Base-by-base conservation (phyloP, 2,797 vertebrate genomes). In the Centropyge bicolor region DNA sequence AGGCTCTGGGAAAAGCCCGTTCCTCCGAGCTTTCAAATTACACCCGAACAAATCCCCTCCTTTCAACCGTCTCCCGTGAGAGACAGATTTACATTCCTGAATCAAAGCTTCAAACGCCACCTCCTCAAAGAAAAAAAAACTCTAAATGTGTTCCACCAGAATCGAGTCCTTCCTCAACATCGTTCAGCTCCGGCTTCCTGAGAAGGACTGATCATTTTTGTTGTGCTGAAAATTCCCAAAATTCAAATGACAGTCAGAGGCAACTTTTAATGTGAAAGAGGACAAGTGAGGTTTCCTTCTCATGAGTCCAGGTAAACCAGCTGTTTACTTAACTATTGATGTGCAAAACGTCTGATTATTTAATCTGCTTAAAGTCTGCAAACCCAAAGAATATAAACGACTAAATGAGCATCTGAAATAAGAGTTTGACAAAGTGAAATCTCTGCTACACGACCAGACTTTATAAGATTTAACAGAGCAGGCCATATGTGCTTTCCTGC, bases 91-190 rank as follows among this genome's bases (percentile, higher is more conserved):
- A 79, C 80, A 76, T 85, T 76, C 74, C 57, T 55, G 54, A 66
- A 82, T 78, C 72, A 70, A 81, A 79, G 55, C 76, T 70, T 82
- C 49, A 76, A 80, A 84, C 59, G 61, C 67, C 80, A 80, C 76
- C 62, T 65, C 24, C 57, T 64, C 61, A 43, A 61, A 57, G 36
- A 70, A 59, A 70, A n/a, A 27, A 6, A 70, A 49, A 5, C 48
- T 68, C 41, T 48, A 48, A 81, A 51, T 41, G 52, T 65, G 41
- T 66, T 10, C 55, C 51, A 65, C 5, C n/a, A 63, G 40, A 81
- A 70, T 81, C 70, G 54, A 70, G 68, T 43, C 41, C 60, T 35
- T 48, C 46, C 12, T 27, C n/a, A 1, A 62, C 54, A 71, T n/a
- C 27, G 36, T 36, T 69, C 55, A 31, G 65, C 46, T 36, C 10